Base-by-base conservation (phyloP, 2,888 invertebrate genomes). In the Cheilosia pagana region DNA sequence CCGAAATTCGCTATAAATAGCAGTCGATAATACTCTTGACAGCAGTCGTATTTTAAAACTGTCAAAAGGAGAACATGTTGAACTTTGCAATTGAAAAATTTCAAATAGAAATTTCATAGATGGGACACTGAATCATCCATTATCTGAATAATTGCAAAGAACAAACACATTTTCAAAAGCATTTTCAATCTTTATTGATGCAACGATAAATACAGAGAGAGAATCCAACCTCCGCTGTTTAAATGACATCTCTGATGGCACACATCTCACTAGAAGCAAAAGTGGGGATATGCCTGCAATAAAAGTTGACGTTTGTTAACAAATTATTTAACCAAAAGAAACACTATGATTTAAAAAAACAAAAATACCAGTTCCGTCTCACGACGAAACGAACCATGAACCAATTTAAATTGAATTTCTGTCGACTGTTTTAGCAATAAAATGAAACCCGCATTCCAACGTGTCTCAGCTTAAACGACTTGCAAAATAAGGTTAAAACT, bases 401-500 rank as follows among this genome's bases (percentile, higher is more conserved):
- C 52, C 2, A 1, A 50, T 21, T 31, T 7, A 50, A 65, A 43
- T 12, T 57, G 35, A 31, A 31, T 25, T 59, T 55, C n/a, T 59
- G 31, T 12, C 12, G 4, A 39, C 3, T 28, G 6, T 45, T 60
- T 55, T 41, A 14, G 35, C 12, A 52, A 35, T 63, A 21, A 63
- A 70, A 50, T 63, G 31, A 57, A 60, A 67, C 62, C 48, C 50
- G 35, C 25, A 77, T 45, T 71, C 53, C 48, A 65, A 67, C 71
- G 81, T 82, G 76, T 67, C 67, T 65, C n/a, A 23, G 39, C 14
- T 16, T 28, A 2, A 59, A 21, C 21, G 16, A 28, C 62, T 55
- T 41, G 52, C 43, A 39, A 39, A 72, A 62, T 19, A 23, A 60
- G 45, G 43, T 35, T 31, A 35, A 63, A 52, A 7, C 21, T 35